These are phyloP conservation scores for Aotus griseimembra DNA, from an alignment of 2,797 vertebrate species.

Conservation along the genomic window DNA sequence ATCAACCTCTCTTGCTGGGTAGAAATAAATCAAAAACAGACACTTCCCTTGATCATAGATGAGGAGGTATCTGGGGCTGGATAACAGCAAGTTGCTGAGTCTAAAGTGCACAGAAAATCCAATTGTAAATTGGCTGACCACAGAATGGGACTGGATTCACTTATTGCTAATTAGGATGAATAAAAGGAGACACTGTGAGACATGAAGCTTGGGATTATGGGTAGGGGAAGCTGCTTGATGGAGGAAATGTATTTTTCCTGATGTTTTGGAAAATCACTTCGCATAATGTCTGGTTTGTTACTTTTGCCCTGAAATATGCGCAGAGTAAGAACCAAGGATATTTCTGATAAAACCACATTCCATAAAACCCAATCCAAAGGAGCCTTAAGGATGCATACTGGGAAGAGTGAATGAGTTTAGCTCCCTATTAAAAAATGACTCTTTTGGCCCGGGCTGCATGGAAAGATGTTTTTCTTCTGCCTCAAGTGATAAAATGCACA, in stretches of 20 bases:
- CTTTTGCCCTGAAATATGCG: slow-evolving; percentile 1
- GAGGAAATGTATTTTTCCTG: slow-evolving; percentile 42
- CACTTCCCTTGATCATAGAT: neutral
- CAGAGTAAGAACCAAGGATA: neutral
- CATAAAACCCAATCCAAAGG: neutral
- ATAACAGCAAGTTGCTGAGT: neutral
- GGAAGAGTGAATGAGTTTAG: neutral
- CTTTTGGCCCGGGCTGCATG: neutral
- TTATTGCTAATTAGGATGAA: slow-evolving; percentile 61
- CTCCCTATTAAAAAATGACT: neutral
- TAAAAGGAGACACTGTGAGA: slow-evolving; percentile 29
- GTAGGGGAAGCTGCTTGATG: slow-evolving; percentile 2
- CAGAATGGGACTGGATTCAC: slow-evolving; percentile 41
- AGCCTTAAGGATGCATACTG: neutral
- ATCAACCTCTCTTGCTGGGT: neutral
- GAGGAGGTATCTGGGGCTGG: neutral
- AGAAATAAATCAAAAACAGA: slow-evolving; percentile 44
- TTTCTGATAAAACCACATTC: slow-evolving; percentile 25
- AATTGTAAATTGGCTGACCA: slow-evolving; percentile 25
- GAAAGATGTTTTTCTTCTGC: neutral
- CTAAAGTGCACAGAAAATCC: slow-evolving; percentile 52
- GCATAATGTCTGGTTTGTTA: neutral
- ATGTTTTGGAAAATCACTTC: slow-evolving; percentile 50
- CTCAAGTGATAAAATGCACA: slow-evolving; percentile 9
- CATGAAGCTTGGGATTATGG: neutral